These are phyloP conservation scores for Rhinoraja longicauda DNA, from an alignment of 2,797 vertebrate genomes.

Conservation along the genomic window DNA sequence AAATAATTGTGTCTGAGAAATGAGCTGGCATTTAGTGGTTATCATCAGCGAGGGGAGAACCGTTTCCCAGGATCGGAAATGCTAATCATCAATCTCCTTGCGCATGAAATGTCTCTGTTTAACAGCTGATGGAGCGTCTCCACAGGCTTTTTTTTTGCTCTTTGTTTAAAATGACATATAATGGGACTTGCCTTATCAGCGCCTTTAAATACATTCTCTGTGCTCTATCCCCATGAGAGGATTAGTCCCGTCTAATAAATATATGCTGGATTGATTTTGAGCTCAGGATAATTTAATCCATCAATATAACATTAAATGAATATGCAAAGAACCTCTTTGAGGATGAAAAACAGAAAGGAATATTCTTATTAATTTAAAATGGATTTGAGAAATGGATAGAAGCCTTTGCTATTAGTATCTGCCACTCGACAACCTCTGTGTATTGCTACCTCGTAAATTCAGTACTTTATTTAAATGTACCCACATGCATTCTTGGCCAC, in stretches of 20 bases:
- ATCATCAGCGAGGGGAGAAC: constrained; percentile 65
- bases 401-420: constrained; percentile 63
- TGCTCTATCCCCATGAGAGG: constrained; percentile 63
- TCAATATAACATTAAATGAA: constrained; percentile 91
- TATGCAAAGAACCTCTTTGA: constrained; percentile 70
- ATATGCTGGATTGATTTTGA: constrained; percentile 76
- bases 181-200: constrained; percentile 87
- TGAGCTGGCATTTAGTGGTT: constrained; percentile 51
- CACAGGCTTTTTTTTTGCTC: constrained; percentile 76
- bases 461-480: constrained; percentile 46
- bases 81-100: constrained; percentile 88
- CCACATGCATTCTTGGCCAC: constrained; percentile 36
- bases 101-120: constrained; percentile 82
- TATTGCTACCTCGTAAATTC: constrained; percentile 41
- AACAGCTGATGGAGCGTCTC: constrained; percentile 91
- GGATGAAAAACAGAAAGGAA: constrained; percentile 63
- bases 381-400: constrained; percentile 60
- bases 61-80: constrained; percentile 68
- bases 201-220: constrained; percentile 78
- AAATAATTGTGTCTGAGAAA: constrained; percentile 45
- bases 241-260: constrained; percentile 64
- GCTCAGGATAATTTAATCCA: constrained; percentile 89
- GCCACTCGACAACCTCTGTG: constrained; percentile 49
- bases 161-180: constrained; percentile 97
- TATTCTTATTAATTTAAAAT: constrained; percentile 62